These are phyloP conservation scores for Nipponia nippon DNA, from an alignment of 2,113 vertebrate species.

Conservation along the genomic window DNA sequence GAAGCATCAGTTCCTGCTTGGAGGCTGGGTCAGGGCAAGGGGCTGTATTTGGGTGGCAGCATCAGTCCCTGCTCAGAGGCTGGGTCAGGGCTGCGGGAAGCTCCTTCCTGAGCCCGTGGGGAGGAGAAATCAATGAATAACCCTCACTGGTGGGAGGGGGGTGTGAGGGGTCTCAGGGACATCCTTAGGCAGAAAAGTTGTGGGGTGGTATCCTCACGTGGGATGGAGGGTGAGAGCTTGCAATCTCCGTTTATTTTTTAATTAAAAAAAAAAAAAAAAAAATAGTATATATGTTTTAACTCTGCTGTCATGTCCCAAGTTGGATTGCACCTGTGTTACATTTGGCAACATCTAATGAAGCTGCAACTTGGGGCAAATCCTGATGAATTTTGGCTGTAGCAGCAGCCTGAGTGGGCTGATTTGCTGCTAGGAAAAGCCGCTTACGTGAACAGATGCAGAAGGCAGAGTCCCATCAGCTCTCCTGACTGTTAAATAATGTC, in stretches of 20 bases:
- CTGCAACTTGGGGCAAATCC: background rate
- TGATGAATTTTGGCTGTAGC: background rate
- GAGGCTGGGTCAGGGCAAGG: background rate
- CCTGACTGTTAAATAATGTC: background rate
- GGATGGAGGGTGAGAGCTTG: background rate
- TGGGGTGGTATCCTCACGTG: background rate
- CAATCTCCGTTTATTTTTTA: background rate
- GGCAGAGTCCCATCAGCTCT: background rate
- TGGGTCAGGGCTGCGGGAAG: background rate
- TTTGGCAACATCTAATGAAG: background rate
- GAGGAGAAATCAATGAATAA: background rate
- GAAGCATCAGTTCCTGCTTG: background rate
- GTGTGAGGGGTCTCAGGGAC: background rate
- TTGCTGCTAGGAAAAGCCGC: background rate
- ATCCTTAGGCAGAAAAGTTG: background rate
- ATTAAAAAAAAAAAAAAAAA: background rate
- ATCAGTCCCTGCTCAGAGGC: background rate
- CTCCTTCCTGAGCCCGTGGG: accelerated
- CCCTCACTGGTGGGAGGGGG: no score
- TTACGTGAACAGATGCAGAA: background rate
- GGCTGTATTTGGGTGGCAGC: background rate
- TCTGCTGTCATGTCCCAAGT: background rate
- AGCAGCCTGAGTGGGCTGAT: background rate
- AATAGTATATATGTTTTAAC: background rate
- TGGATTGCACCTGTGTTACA: background rate